These are phyloP conservation scores for Chrysogorgia sp. DNA, from an alignment of 92 coral and sea anemone genomes.

Conservation along the genomic window DNA sequence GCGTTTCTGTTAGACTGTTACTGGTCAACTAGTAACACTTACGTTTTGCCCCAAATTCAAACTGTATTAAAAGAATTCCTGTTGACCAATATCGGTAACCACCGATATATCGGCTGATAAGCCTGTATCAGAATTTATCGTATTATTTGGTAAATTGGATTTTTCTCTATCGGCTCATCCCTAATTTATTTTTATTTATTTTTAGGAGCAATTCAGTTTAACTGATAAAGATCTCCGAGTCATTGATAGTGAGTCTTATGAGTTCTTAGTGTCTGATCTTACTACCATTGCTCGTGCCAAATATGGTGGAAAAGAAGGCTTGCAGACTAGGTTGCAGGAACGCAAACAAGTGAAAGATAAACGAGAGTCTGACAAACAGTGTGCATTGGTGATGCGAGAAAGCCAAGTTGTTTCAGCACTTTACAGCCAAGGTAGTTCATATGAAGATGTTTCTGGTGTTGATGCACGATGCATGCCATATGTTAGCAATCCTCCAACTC, in stretches of 20 bases:
- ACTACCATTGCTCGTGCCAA: conserved; percentile 88
- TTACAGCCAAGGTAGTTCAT: conserved; percentile 76
- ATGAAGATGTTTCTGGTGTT: conserved; percentile 80
- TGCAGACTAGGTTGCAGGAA: conserved; percentile 73
- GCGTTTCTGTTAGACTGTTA: too few relatives aligned
- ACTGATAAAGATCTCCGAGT: conserved; percentile 91
- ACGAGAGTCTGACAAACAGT: conserved; percentile 94
- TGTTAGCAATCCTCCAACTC: conserved; percentile 89
- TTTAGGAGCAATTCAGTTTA: conserved; percentile 92
- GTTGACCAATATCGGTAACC: not conserved
- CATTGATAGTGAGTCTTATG: conserved; percentile 88
- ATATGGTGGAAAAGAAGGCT: conserved; percentile 83
- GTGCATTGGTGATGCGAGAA: conserved; percentile 83
- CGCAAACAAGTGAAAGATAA: conserved; percentile 74
- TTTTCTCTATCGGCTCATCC: not conserved
- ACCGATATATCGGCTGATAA: too few relatives aligned
- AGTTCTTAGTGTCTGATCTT: conserved; percentile 89
- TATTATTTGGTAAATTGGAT: too few relatives aligned
- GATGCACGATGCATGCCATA: conserved; percentile 98
- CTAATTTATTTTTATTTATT: not conserved
- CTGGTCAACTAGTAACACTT: too few relatives aligned
- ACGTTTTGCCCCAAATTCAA: not conserved
- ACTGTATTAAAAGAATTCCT: not conserved
- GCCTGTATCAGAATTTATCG: too few relatives aligned
- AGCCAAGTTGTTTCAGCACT: conserved; percentile 80